phyloP scores from a whole-genome alignment of 2,797 vertebrate genomes.

The Oreochromis grahami region DNA sequence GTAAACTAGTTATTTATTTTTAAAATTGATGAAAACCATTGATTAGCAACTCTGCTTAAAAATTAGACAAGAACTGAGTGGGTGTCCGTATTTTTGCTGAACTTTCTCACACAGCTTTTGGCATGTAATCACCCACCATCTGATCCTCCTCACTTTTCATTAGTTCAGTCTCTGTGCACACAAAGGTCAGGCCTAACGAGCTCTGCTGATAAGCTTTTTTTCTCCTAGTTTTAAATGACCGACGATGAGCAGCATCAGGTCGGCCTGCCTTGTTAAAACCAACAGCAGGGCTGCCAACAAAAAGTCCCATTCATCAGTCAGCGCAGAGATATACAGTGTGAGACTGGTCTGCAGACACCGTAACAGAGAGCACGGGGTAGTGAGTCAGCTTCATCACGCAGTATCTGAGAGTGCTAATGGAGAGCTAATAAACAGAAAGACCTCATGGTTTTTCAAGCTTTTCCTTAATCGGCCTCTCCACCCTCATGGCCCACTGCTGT shows the following conservation, averaged over 20 bases:
- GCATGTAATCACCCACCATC: accelerated
- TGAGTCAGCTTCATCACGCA: conserved; percentile 5
- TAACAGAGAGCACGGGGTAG: conserved; percentile 15
- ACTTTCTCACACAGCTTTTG: background rate
- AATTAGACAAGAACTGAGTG: background rate
- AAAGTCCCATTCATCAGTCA: conserved; percentile 29
- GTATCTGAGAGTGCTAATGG: background rate
- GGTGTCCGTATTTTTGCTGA: background rate
- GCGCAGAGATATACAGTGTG: background rate
- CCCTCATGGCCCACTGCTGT: background rate
- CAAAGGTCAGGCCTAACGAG: background rate
- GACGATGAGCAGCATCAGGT: conserved; percentile 13
- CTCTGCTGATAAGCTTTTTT: background rate
- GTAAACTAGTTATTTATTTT: background rate
- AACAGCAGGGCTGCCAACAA: conserved; percentile 13
- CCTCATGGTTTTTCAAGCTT: background rate
- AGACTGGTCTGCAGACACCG: background rate
- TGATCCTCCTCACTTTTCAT: background rate
- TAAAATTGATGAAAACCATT: background rate
- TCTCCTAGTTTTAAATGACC: background rate
- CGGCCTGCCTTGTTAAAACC: background rate
- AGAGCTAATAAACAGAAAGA: background rate
- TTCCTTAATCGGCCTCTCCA: accelerated
- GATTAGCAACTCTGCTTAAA: background rate
- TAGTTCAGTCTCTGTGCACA: background rate